Base-by-base conservation (phyloP, 2,113 vertebrate genomes). In the Lutjanus erythropterus region DNA sequence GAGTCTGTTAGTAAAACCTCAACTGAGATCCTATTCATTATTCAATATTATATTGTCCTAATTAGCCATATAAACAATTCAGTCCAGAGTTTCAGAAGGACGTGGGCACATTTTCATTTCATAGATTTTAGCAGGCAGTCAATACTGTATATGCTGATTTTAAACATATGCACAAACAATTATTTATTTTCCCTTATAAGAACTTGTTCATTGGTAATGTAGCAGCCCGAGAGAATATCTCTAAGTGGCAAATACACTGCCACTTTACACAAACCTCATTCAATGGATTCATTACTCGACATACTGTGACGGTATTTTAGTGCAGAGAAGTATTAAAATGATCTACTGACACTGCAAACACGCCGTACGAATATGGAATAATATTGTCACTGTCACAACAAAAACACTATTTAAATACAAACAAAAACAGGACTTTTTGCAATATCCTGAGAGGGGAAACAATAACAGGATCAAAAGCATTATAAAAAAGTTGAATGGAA, bases 1-100 rank as follows among this genome's bases (percentile, higher is more conserved):
- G 19, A 72, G 46, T 44, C 31, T 65, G 31, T 61, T 50, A 37
- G 19, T 70, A 0, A 69, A 71, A 42, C 49, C 47, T 80, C 59
- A n/a, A 52, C 42, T 42, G 19, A 74, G 61, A 65, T 23, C 31
- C 3, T 33, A 59, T 75, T 77, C 37, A 71, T 74, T 76, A 68
- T 64, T 82, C 16, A 31, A 14, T 37, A 47, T 50, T 66, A 49
- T 5, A 21, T 35, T 41, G 0, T 52, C 78, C 31, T 19, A 52
- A 86, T 66, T 5, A 18, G 44, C 33, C 9, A 9, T 19, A 35
- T 53, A 58, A 79, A 66, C 49, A 79, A 62, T 60, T 56, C 27
- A 27, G 55, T 2, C n/a, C 44, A 49, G 23, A 3, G 16, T 29
- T 50, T 44, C 15, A 33, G 6, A 19, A 53, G 27, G 27, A 46